phyloP scores from a whole-genome alignment of 2,888 invertebrate genomes.

The Gymnosoma rotundatum region DNA sequence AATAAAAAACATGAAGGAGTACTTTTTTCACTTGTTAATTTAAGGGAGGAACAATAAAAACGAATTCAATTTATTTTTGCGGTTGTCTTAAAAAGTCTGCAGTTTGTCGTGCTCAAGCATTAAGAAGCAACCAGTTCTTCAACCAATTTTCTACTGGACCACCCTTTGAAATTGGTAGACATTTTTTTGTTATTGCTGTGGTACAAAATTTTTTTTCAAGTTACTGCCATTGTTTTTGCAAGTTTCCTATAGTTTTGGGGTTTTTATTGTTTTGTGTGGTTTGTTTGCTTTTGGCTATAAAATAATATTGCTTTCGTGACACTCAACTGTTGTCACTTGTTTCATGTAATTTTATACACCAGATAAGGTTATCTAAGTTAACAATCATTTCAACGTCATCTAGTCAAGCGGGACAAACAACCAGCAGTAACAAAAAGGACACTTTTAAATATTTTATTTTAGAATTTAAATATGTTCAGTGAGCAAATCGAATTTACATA shows the following conservation, averaged over 20 bases:
- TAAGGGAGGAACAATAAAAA: conserved; percentile 7
- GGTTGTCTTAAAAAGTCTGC: too few species aligned
- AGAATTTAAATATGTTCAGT: conserved; percentile 54
- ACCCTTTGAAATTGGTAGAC: conserved; percentile 28
- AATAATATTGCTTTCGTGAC: conserved; percentile 69
- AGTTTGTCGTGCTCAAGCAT: too few species aligned
- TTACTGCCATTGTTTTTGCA: conserved; percentile 23
- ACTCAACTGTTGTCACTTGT: conserved; percentile 70
- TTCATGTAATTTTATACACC: conserved; percentile 62
- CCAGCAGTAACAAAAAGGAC: conserved; percentile 19
- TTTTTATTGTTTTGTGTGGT: conserved; percentile 16
- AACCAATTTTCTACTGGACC: background rate
- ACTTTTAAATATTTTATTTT: conserved; percentile 29
- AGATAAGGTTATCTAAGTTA: conserved; percentile 67
- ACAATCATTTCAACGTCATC: conserved; percentile 57
- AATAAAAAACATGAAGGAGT: background rate
- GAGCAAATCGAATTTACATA: conserved; percentile 65
- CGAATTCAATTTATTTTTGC: too few species aligned
- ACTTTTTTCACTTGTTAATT: background rate
- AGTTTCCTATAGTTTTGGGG: conserved; percentile 21
- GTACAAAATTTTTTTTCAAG: background rate
- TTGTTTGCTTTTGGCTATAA: conserved; percentile 54
- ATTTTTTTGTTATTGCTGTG: conserved; percentile 11
- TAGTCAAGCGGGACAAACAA: conserved; percentile 16
- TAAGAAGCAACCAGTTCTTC: too few species aligned